A percentile compares a stretch with the other conserved stretches of the same genome.
Evolutionary conservation across 2,797 vertebrate genomes (phyloP).

Genomic region (Micropoecilia bifurca): DNA sequence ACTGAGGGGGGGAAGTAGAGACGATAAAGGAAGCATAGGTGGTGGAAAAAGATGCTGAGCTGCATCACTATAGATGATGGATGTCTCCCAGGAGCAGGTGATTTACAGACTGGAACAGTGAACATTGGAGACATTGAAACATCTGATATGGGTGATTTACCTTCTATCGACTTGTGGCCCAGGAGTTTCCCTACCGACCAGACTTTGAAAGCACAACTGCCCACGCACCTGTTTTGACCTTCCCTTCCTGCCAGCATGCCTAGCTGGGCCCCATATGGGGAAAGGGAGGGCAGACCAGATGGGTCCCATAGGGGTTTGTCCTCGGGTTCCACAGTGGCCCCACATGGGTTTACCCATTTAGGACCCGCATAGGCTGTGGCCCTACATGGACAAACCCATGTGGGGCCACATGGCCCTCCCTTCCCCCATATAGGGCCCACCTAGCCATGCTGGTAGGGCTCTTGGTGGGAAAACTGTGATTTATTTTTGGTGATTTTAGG

Average conservation of each 20-base stretch:
- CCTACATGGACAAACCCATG: no score
- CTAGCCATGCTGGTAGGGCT: not conserved
- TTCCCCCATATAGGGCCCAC: no score
- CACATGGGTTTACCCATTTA: no score
- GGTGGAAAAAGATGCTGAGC: slow-evolving; percentile 30
- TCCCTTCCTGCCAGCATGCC: slow-evolving; percentile 9
- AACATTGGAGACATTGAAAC: slow-evolving; percentile 69
- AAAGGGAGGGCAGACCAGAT: no score
- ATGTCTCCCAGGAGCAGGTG: slow-evolving; percentile 61
- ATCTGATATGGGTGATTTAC: slow-evolving; percentile 66
- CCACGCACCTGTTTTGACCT: slow-evolving; percentile 57
- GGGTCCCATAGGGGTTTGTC: no score
- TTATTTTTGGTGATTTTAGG: no score
- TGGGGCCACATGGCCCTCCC: no score
- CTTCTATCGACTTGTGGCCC: slow-evolving; percentile 36
- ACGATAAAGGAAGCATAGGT: slow-evolving; percentile 34
- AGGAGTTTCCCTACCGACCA: slow-evolving; percentile 34
- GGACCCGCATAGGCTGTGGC: no score
- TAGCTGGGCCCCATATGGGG: no score
- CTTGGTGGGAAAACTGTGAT: slow-evolving; percentile 29
- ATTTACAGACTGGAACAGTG: slow-evolving; percentile 73
- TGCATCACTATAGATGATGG: slow-evolving; percentile 59
- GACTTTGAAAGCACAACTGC: slow-evolving; percentile 37
- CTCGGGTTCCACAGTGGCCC: no score
- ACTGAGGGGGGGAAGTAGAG: not conserved